A percentile compares a stretch with the other conserved stretches of the same genome.
Evolutionary conservation across 2,888 invertebrate species (phyloP).

Genomic region (Cryptophagus acutangulus): DNA sequence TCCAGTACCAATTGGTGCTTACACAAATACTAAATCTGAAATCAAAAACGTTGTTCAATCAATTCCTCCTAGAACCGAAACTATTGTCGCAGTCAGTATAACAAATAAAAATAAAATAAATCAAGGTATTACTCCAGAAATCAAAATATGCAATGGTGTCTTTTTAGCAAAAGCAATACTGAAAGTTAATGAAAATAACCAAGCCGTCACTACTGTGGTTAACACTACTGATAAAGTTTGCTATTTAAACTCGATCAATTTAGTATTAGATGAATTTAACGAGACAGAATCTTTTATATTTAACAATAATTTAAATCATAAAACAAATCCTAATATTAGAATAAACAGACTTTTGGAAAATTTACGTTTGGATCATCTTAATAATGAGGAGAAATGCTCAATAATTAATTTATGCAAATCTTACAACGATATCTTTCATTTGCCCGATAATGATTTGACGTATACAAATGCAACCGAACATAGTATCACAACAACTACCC

Average conservation of each 20-base stretch:
- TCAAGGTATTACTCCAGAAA: constrained; percentile 6
- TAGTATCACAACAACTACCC: too few species aligned
- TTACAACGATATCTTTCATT: constrained; percentile 27
- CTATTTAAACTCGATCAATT: constrained; percentile 3
- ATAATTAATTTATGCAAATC: constrained; percentile 20
- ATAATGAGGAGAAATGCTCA: constrained; percentile 22
- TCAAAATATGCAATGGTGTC: not conserved
- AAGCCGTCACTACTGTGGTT: constrained; percentile 9
- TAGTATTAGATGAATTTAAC: constrained; percentile 8
- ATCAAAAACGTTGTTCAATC: not conserved
- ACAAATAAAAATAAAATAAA: constrained; percentile 9
- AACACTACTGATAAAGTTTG: constrained; percentile 7
- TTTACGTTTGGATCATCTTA: constrained; percentile 22
- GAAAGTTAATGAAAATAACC: constrained; percentile 5
- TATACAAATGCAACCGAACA: too few species aligned
- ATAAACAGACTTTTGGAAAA: constrained; percentile 10
- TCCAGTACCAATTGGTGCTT: not conserved
- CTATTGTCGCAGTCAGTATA: constrained; percentile 6
- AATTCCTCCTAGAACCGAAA: constrained; percentile 10
- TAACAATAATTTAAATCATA: constrained; percentile 1
- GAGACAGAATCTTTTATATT: constrained; percentile 4
- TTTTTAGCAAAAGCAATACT: constrained; percentile 8
- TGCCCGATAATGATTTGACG: constrained; percentile 21
- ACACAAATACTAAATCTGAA: too few species aligned
- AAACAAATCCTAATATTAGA: too few species aligned